These are phyloP conservation scores for Lethocerus indicus DNA, from an alignment of 1,140 invertebrate genomes.

Conservation along the genomic window DNA sequence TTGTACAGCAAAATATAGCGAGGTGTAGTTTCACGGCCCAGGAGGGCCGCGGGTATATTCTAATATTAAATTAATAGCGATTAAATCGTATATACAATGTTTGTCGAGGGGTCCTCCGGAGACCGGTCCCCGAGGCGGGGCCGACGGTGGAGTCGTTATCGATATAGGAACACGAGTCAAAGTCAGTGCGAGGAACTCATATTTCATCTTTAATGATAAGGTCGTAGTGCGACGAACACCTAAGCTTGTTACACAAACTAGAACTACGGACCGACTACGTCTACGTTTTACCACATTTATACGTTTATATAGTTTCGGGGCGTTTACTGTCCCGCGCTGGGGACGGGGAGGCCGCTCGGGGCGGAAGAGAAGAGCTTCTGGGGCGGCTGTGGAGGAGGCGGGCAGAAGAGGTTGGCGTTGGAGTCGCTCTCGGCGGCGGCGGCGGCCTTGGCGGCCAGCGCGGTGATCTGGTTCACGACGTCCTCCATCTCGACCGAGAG, in stretches of 20 bases:
- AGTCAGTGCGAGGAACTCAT: too few species aligned
- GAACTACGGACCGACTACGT: too few species aligned
- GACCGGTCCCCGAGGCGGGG: too few species aligned
- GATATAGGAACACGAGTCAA: too few species aligned
- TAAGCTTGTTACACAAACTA: too few species aligned
- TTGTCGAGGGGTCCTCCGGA: too few species aligned
- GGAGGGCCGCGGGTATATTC: neutral
- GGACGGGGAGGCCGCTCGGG: slow-evolving; percentile 11
- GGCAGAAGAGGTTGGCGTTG: slow-evolving; percentile 19
- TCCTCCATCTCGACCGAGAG: slow-evolving; percentile 64
- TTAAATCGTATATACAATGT: too few species aligned
- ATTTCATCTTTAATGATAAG: too few species aligned
- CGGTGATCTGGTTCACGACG: slow-evolving; percentile 64
- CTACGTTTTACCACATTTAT: too few species aligned
- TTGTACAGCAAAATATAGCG: slow-evolving; percentile 16
- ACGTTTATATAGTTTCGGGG: too few species aligned
- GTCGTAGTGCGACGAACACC: too few species aligned
- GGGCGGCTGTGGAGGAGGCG: slow-evolving; percentile 13
- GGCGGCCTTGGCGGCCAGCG: slow-evolving; percentile 50
- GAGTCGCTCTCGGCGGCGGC: slow-evolving; percentile 22
- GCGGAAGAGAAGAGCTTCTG: slow-evolving; percentile 9
- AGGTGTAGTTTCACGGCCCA: slow-evolving; percentile 16
- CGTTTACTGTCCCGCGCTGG: slow-evolving; percentile 16
- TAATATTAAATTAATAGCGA: slow-evolving; percentile 3
- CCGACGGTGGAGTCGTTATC: too few species aligned